Percentiles rank a stretch among this genome's conserved stretches.
Evolutionary conservation across 1,140 invertebrate genomes (phyloP).

Genomic region (Eueides isabella): DNA sequence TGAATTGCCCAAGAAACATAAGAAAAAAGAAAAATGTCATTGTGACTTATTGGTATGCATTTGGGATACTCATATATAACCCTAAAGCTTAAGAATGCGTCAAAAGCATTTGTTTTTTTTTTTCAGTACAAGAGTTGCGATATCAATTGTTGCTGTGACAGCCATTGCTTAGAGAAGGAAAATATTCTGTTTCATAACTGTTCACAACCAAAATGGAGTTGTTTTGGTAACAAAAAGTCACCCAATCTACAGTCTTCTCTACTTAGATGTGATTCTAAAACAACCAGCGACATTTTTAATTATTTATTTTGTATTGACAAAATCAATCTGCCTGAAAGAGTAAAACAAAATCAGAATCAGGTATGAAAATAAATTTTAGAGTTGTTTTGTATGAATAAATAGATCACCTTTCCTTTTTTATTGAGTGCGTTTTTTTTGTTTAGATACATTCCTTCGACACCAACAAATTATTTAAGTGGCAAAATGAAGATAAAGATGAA

Average conservation of each 20-base stretch:
- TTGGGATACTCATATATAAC: too few relatives aligned
- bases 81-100: too few relatives aligned
- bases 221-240: background rate
- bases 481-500: conserved; percentile 26
- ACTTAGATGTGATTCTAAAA: conserved; percentile 22
- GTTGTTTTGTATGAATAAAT: too few relatives aligned
- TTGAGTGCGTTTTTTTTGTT: conserved; percentile 41
- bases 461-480: conserved; percentile 57
- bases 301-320: conserved; percentile 84
- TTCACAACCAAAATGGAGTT: conserved; percentile 13
- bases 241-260: background rate
- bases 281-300: conserved; percentile 75
- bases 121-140: conserved; percentile 85
- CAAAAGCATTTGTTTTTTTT: conserved; percentile 23
- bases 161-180: conserved; percentile 84
- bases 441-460: conserved; percentile 45
- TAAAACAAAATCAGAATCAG: conserved; percentile 30
- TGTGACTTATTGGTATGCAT: conserved; percentile 80
- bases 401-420: too few relatives aligned
- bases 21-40: conserved; percentile 58
- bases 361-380: background rate
- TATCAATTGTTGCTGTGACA: conserved; percentile 90
- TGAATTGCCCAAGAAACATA: conserved; percentile 45
- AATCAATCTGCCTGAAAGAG: conserved; percentile 81
- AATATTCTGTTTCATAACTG: conserved; percentile 84